Evolutionary conservation across 2,113 vertebrate species (phyloP).

Genomic region (Sceloporus undulatus): DNA sequence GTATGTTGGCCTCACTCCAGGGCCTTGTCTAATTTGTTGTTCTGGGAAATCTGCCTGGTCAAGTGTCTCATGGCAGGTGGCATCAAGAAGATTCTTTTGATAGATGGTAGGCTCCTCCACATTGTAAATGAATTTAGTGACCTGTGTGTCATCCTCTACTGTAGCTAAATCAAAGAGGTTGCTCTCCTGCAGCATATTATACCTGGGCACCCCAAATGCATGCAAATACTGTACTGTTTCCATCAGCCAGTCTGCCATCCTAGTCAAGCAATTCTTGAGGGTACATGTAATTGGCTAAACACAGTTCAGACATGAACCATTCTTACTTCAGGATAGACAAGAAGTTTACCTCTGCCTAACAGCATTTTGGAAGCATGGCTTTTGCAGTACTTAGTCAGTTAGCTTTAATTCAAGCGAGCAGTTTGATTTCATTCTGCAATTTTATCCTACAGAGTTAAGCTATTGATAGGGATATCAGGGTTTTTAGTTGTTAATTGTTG

Average conservation of each 20-base stretch:
- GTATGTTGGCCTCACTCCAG: neutral
- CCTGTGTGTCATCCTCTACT: too few relatives aligned
- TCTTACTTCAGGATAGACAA: neutral
- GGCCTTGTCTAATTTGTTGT: neutral
- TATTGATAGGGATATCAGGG: too few relatives aligned
- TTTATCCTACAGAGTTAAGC: neutral
- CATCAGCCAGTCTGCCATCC: neutral
- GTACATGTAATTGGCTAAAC: neutral
- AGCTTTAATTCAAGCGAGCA: neutral
- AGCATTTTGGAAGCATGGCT: neutral
- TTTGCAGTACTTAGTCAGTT: neutral
- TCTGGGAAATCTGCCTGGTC: neutral
- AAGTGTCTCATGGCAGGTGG: neutral
- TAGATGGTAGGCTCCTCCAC: too few relatives aligned
- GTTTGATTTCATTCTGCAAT: too few relatives aligned
- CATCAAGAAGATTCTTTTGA: neutral
- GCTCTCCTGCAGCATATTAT: neutral
- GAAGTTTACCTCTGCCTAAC: neutral
- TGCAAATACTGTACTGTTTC: neutral
- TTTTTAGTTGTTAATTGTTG: too few relatives aligned
- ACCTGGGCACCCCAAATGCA: neutral
- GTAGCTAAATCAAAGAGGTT: neutral
- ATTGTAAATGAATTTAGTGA: neutral
- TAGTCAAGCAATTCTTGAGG: neutral
- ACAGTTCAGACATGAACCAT: neutral